Conservation (phyloP, 2,113 vertebrate genomes). For the Eulemur macaco region DNA sequence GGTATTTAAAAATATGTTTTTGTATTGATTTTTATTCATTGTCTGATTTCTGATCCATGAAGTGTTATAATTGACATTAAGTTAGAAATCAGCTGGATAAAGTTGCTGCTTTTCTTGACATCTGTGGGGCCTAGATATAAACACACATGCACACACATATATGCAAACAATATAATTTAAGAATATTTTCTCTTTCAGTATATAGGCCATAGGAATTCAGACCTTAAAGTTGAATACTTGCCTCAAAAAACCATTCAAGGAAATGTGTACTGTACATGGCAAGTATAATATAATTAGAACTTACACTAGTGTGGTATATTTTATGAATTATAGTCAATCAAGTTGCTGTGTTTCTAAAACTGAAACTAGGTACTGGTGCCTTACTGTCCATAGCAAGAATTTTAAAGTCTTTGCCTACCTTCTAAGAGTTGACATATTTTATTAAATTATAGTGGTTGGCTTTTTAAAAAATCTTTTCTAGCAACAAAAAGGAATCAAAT, state of each 20-base stretch:
- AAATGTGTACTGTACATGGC: background rate
- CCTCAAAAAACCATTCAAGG: background rate
- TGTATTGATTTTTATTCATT: slow-evolving; percentile 22
- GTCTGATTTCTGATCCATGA: slow-evolving; percentile 15
- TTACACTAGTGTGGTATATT: background rate
- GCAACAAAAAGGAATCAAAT: background rate
- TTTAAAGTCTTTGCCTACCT: slow-evolving; percentile 42
- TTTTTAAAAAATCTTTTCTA: slow-evolving; percentile 19
- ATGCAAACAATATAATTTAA: background rate
- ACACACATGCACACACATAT: background rate
- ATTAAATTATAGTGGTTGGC: slow-evolving; percentile 27
- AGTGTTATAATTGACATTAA: background rate
- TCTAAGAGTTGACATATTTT: slow-evolving; percentile 3
- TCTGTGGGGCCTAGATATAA: background rate
- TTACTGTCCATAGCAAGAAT: slow-evolving; percentile 38
- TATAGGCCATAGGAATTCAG: background rate
- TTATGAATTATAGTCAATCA: slow-evolving; percentile 27
- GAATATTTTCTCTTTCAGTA: slow-evolving; percentile 17
- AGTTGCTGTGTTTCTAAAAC: background rate
- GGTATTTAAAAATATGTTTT: background rate
- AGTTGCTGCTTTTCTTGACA: slow-evolving; percentile 42
- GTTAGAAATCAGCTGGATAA: slow-evolving; percentile 4
- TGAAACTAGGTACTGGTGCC: background rate
- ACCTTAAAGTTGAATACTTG: slow-evolving; percentile 25
- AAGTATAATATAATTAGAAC: slow-evolving; percentile 31